Conservation (phyloP, 2,797 vertebrate species). For the Enteromius viviparus region DNA sequence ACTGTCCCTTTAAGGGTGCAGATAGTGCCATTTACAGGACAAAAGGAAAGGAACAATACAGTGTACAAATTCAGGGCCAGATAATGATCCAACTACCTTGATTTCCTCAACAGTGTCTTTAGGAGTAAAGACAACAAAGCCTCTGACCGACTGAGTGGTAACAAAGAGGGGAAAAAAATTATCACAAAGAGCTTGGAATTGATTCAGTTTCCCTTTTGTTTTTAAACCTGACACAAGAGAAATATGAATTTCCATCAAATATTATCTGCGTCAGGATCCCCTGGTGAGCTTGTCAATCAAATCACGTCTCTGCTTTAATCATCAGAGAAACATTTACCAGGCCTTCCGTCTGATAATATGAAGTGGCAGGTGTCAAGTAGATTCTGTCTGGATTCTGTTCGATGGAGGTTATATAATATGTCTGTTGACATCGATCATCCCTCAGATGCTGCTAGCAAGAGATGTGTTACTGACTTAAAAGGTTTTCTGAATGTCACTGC, state of each 20-base stretch:
- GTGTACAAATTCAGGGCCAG: slow-evolving; percentile 4
- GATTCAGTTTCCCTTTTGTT: background rate
- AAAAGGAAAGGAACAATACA: background rate
- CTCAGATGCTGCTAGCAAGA: slow-evolving; percentile 5
- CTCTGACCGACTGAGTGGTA: slow-evolving; percentile 42
- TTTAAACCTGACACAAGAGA: slow-evolving; percentile 11
- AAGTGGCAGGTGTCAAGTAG: slow-evolving; percentile 54
- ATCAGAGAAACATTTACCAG: slow-evolving; percentile 1
- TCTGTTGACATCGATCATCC: slow-evolving; percentile 61
- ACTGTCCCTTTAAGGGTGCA: background rate
- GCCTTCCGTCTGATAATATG: slow-evolving; percentile 49
- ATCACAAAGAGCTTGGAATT: slow-evolving; percentile 13
- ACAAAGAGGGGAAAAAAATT: slow-evolving; percentile 18
- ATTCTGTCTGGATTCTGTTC: slow-evolving; percentile 59
- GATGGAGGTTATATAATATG: slow-evolving; percentile 65
- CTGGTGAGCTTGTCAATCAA: slow-evolving; percentile 34
- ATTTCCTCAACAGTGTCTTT: slow-evolving; percentile 50
- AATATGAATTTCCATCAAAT: slow-evolving; percentile 14
- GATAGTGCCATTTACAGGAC: background rate
- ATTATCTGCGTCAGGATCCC: slow-evolving; percentile 22
- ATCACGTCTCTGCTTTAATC: slow-evolving; percentile 13
- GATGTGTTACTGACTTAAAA: slow-evolving; percentile 36
- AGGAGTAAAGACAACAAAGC: slow-evolving; percentile 55
- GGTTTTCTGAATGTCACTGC: slow-evolving; percentile 8
- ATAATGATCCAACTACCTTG: slow-evolving; percentile 49